Evolutionary conservation across 2,797 vertebrate genomes (phyloP).

Genomic region (Propithecus deckenii): DNA sequence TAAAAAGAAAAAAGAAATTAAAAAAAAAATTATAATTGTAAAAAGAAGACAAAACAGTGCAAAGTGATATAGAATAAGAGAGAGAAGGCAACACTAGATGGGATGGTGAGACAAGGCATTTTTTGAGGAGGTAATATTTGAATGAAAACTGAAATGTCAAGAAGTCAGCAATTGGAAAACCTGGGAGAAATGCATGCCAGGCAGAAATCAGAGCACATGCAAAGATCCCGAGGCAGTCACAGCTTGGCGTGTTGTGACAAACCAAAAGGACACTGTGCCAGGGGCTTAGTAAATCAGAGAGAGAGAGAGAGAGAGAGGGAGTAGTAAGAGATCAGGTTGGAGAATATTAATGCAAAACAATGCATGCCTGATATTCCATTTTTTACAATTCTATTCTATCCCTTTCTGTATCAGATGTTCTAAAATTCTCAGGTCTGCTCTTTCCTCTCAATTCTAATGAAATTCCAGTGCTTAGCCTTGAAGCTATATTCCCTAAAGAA

Average conservation of each 20-base stretch:
- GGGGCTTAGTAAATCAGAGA: neutral
- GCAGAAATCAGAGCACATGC: neutral
- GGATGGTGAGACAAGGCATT: neutral
- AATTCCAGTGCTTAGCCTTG: neutral
- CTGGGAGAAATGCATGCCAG: neutral
- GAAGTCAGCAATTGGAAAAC: neutral
- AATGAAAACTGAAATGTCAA: neutral
- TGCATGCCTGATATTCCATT: neutral
- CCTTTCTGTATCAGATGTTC: neutral
- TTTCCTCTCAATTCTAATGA: neutral
- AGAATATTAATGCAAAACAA: neutral
- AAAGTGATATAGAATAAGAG: neutral
- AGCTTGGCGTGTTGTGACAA: neutral
- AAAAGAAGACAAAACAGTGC: neutral
- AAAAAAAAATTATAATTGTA: neutral
- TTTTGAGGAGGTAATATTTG: neutral
- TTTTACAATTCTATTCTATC: neutral
- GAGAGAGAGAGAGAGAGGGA: neutral
- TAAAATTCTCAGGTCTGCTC: neutral
- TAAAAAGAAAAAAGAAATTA: neutral
- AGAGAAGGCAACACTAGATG: neutral
- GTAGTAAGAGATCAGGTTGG: neutral
- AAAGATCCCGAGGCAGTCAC: neutral
- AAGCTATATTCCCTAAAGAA: neutral
- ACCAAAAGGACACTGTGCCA: neutral